Base-by-base conservation (phyloP, 23 tunicate genomes). In the Ciona savignyi region DNA sequence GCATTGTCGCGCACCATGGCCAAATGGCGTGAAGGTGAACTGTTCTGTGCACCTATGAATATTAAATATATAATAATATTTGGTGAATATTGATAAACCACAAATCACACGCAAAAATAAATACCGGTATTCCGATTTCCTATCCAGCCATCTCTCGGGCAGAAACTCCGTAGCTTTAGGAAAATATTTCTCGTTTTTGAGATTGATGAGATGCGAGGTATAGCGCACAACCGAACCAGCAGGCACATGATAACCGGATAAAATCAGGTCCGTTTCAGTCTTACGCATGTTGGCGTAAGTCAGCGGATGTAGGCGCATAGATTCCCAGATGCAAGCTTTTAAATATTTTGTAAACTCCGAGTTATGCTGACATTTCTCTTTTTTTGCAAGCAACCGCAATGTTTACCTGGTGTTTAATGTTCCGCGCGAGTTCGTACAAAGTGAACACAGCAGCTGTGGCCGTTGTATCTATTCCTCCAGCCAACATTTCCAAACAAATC, bases 391-490 rank as follows among this genome's bases (percentile, higher is more conserved):
- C 51, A 32, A 27, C 4, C 97, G 85, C 28, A 91, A 73, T 29
- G 76, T 72, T 24, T 80, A 79, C 71, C 51, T 91, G 97, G 63
- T 80, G 82, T 29, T 85, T 63, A 26, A 32, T 78, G 51, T 91
- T 91, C 27, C 32, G 30, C 21, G 97, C 64, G 1, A 91, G 74
- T 29, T 85, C 82, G 80, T 84, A 84, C 56, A 91, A 48, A 4
- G 84, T 91, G 69, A 91, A 84, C 25, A 88, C 74, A 2, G 89
- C 84, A 26, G 87, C 84, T 27, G 80, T 80, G 21, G 91, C 80
- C 19, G 91, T 91, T 61, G 97, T 91, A 70, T 91, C 97, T 49
- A 91, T 84, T 27, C 97, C 97, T 4, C 97, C 97, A 9, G 97
- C 97, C 61, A 91, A 65, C 70, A 91, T 56, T 34, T 91, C 97